These are phyloP conservation scores for Drosophila sp. DNA, from an alignment of 1,140 invertebrate genomes.

Conservation along the genomic window DNA sequence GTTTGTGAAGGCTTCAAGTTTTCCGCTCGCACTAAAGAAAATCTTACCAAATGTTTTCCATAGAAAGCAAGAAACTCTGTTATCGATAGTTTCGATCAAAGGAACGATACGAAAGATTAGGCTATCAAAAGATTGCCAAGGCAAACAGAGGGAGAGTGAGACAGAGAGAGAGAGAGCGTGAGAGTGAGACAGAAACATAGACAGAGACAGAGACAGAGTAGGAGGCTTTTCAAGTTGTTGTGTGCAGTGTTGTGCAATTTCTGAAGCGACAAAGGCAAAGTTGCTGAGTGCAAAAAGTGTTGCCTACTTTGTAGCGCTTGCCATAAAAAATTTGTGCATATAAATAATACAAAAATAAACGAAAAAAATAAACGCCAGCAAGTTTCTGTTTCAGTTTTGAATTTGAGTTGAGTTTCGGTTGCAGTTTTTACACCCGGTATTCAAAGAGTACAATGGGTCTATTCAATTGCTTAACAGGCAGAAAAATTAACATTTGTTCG, in stretches of 20 bases:
- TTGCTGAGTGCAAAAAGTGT: conserved; percentile 25
- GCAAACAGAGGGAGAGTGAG: neutral
- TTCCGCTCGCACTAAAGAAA: neutral
- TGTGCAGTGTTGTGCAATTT: neutral
- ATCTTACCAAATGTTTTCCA: neutral
- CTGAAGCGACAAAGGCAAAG: neutral
- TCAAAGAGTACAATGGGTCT: no score
- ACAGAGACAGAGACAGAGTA: neutral
- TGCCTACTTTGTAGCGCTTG: conserved; percentile 40
- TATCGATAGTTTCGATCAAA: conserved; percentile 4
- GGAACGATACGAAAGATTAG: neutral
- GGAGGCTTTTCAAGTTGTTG: neutral
- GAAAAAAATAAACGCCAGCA: neutral
- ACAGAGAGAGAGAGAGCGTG: neutral
- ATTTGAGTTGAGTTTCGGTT: neutral
- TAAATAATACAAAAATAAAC: neutral
- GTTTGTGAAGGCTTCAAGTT: neutral
- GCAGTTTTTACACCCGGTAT: neutral
- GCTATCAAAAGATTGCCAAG: neutral
- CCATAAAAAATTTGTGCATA: conserved; percentile 13
- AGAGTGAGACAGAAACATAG: neutral
- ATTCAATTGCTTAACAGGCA: no score
- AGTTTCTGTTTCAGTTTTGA: conserved; percentile 3
- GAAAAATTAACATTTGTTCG: no score
- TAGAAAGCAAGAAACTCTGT: neutral